Percentiles rank a stretch among this genome's conserved stretches.
These are phyloP conservation scores for Chondrilla cf. caribensis DNA, from an alignment of 37 sponge, comb jelly and placozoan genomes.

Conservation along the genomic window DNA sequence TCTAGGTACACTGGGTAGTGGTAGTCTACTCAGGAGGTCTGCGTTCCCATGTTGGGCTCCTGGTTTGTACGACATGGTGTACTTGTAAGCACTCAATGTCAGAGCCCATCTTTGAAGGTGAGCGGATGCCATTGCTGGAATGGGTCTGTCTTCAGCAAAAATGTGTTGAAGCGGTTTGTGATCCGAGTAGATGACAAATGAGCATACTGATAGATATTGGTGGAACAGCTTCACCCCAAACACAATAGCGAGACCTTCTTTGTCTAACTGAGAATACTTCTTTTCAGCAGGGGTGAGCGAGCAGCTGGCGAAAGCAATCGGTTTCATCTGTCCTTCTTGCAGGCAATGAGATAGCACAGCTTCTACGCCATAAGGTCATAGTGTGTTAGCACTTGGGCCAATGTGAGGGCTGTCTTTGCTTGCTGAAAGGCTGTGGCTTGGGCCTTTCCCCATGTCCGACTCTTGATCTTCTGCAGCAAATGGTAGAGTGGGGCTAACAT, in stretches of 20 bases:
- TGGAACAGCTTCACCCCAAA: conserved; percentile 12
- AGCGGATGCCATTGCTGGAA: conserved; percentile 27
- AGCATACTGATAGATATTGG: background rate
- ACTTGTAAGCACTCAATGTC: background rate
- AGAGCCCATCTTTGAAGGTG: conserved; percentile 23
- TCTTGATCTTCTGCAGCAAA: conserved; percentile 18
- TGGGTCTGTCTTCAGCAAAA: background rate
- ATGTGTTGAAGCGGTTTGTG: conserved; percentile 32
- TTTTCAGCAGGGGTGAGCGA: conserved; percentile 18
- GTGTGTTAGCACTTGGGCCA: no score
- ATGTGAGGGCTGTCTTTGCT: no score
- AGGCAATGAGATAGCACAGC: conserved; percentile 14
- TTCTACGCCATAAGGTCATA: conserved; percentile 16
- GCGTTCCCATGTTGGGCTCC: background rate
- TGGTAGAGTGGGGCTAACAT: conserved; percentile 12
- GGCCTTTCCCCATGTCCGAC: conserved; percentile 25
- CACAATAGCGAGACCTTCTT: conserved; percentile 15
- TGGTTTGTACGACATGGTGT: conserved; percentile 18
- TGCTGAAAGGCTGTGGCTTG: conserved; percentile 29
- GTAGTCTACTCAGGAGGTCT: conserved; percentile 19
- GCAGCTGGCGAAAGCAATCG: background rate
- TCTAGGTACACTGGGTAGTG: background rate
- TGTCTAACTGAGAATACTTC: conserved; percentile 25
- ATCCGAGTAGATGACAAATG: conserved; percentile 7
- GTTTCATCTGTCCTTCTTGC: background rate